Evolutionary conservation across 2,888 invertebrate genomes (phyloP).

Genomic region (Chaetoderma sp.): DNA sequence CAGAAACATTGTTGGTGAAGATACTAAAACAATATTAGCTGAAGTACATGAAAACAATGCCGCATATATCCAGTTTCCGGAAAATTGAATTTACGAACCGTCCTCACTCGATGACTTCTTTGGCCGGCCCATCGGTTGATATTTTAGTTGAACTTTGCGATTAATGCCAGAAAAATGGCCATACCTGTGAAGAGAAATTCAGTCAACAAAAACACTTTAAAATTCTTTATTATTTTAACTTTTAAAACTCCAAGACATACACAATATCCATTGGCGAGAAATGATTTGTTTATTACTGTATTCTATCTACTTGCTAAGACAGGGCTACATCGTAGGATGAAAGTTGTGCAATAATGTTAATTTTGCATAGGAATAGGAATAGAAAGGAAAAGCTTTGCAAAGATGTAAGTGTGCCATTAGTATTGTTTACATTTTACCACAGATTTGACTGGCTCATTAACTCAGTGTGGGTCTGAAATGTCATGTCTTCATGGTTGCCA

Average conservation of each 20-base stretch:
- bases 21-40: too few relatives aligned
- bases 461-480: too few relatives aligned
- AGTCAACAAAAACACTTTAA: too few relatives aligned
- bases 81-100: constrained; percentile 43
- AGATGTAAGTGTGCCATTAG: too few relatives aligned
- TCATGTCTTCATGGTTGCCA: too few relatives aligned
- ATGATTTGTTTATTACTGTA: not conserved
- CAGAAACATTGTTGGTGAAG: too few relatives aligned
- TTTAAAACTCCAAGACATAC: not conserved
- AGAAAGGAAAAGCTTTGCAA: too few relatives aligned
- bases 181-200: constrained; percentile 58
- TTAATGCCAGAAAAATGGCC: constrained; percentile 98
- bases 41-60: too few relatives aligned
- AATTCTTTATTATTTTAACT: not conserved
- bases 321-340: not conserved
- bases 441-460: too few relatives aligned
- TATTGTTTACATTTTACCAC: too few relatives aligned
- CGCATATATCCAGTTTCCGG: not conserved
- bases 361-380: too few relatives aligned
- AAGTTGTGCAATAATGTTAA: too few relatives aligned
- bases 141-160: constrained; percentile 99
- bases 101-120: constrained; percentile 64
- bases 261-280: not conserved
- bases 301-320: not conserved
- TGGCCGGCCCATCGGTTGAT: constrained; percentile 87